Evolutionary conservation across 1,140 invertebrate species (phyloP).

Genomic region (Lamellibrachia luymesi): DNA sequence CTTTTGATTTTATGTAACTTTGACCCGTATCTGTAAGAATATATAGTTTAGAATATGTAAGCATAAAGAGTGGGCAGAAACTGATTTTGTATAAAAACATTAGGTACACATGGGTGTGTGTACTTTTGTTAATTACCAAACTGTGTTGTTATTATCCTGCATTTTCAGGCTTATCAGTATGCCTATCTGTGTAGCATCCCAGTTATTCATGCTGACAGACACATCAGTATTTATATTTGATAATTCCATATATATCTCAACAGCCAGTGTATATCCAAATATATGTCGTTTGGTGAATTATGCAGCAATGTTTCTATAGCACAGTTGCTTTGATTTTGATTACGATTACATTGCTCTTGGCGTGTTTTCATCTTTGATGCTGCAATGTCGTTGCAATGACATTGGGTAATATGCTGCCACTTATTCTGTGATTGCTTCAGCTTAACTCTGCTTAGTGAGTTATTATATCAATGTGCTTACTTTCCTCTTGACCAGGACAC

Average conservation of each 20-base stretch:
- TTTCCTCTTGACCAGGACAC: neutral
- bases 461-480: neutral
- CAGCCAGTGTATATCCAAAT: too few species aligned
- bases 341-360: too few species aligned
- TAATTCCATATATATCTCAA: too few species aligned
- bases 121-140: too few species aligned
- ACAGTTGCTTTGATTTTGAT: too few species aligned
- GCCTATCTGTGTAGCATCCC: slow-evolving; percentile 28
- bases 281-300: too few species aligned
- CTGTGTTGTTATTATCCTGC: neutral
- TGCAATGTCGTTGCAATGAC: neutral
- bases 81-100: slow-evolving; percentile 40
- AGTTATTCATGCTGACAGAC: neutral
- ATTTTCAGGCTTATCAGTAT: slow-evolving; percentile 31
- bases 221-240: too few species aligned
- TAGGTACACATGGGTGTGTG: slow-evolving; percentile 20
- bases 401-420: neutral
- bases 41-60: slow-evolving; percentile 18
- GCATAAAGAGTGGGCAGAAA: slow-evolving; percentile 30
- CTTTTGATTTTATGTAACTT: too few species aligned
- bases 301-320: too few species aligned
- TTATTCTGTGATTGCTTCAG: neutral
- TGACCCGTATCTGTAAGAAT: slow-evolving; percentile 22
- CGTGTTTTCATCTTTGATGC: neutral
- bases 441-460: neutral